phyloP scores from a whole-genome alignment of 1,140 invertebrate species.

The Dendrolimus kikuchii region DNA sequence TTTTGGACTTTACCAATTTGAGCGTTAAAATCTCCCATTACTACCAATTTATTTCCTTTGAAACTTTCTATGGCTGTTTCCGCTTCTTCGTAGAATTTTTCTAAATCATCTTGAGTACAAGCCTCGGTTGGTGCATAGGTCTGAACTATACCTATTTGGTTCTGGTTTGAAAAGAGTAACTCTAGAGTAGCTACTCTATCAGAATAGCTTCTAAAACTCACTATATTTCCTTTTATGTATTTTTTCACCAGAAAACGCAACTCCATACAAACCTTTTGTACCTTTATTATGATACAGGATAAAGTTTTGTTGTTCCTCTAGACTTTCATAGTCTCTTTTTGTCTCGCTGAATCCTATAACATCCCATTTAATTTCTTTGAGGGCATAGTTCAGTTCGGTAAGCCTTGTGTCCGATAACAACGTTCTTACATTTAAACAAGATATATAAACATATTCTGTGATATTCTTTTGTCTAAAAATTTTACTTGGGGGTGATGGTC shows the following conservation, averaged over 20 bases:
- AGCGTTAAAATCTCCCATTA: too few species aligned
- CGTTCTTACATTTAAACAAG: slow-evolving; percentile 1
- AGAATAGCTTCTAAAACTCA: slow-evolving; percentile 2
- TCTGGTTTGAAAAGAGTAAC: neutral
- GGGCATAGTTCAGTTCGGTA: slow-evolving; percentile 6
- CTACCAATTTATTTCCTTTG: too few species aligned
- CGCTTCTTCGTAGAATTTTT: too few species aligned
- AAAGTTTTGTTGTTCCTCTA: neutral
- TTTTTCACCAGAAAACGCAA: slow-evolving; percentile 4
- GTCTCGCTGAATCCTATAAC: slow-evolving; percentile 5
- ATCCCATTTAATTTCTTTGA: slow-evolving; percentile 6
- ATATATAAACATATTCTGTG: too few species aligned
- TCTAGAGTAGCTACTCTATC: slow-evolving; percentile 3
- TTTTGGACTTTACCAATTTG: too few species aligned
- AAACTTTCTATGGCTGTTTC: too few species aligned
- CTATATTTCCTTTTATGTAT: slow-evolving; percentile 2
- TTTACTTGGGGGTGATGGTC: too few species aligned
- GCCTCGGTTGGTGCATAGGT: neutral
- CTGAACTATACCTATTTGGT: slow-evolving; percentile 1
- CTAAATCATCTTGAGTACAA: neutral
- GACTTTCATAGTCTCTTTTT: slow-evolving; percentile 5
- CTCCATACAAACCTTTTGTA: slow-evolving; percentile 5
- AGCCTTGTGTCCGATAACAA: slow-evolving; percentile 2
- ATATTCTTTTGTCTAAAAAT: too few species aligned
- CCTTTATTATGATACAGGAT: slow-evolving; percentile 2